A percentile compares a stretch with the other conserved stretches of the same genome.
phyloP scores from a whole-genome alignment of 2,113 vertebrate genomes.

The Carollia perspicillata region DNA sequence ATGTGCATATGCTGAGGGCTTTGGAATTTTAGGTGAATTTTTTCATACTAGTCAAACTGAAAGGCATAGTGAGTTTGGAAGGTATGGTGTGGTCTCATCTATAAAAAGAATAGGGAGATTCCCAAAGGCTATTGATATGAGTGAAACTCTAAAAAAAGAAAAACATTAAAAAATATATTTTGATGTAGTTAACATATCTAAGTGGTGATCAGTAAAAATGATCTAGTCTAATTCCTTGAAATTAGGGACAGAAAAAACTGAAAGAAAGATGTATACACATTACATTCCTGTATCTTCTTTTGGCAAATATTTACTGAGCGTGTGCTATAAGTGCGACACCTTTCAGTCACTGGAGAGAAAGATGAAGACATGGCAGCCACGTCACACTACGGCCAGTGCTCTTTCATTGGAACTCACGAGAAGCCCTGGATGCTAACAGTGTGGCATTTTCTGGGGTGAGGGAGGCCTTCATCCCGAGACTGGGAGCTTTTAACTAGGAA shows the following conservation, averaged over 20 bases:
- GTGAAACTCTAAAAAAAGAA: not conserved
- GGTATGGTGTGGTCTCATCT: not conserved
- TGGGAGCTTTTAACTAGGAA: not conserved
- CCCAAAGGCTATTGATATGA: constrained; percentile 35
- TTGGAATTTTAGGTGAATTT: constrained; percentile 69
- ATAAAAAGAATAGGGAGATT: constrained; percentile 54
- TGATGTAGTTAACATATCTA: not conserved
- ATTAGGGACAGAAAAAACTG: not conserved
- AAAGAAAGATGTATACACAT: not conserved
- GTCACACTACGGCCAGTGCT: not conserved
- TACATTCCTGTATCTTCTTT: not conserved
- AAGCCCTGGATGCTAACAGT: not conserved
- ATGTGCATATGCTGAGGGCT: not conserved
- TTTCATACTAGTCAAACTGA: constrained; percentile 54
- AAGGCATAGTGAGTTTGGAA: constrained; percentile 42
- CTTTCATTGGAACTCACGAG: not conserved
- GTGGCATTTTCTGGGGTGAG: not conserved
- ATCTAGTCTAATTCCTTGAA: not conserved
- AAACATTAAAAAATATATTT: not conserved
- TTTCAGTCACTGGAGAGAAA: not conserved
- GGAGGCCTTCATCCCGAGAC: not conserved
- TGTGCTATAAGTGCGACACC: not conserved
- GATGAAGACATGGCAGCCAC: not conserved
- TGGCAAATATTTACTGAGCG: not conserved
- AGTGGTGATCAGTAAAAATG: not conserved